Conservation (phyloP, 1,140 invertebrate species). For the Pseudobourletiella spinata region DNA sequence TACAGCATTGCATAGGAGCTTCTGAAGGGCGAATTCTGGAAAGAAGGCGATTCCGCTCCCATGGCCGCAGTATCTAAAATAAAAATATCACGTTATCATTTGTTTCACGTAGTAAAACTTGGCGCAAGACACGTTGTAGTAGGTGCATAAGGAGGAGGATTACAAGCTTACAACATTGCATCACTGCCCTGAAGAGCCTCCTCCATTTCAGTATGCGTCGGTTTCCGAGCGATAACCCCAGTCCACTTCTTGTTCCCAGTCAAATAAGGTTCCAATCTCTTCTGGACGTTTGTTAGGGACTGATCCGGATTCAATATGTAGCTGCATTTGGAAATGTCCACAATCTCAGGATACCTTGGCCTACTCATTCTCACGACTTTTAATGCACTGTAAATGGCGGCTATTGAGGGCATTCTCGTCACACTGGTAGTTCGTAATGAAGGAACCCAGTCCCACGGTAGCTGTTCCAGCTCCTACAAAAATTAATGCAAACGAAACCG, state of each 20-base stretch:
- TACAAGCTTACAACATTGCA: conserved; percentile 26
- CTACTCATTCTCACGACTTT: not conserved
- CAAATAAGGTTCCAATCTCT: conserved; percentile 28
- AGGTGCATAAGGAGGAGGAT: too few relatives aligned
- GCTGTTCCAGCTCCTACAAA: conserved; percentile 24
- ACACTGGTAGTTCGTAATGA: conserved; percentile 23
- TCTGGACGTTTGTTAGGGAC: conserved; percentile 21
- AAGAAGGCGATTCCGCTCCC: conserved; percentile 24
- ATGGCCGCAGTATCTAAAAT: conserved; percentile 32
- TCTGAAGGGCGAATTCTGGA: conserved; percentile 28
- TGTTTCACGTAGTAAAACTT: too few relatives aligned
- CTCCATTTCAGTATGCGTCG: conserved; percentile 13
- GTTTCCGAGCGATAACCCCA: conserved; percentile 16
- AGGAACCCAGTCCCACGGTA: conserved; percentile 30
- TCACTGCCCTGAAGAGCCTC: conserved; percentile 24
- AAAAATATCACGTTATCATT: not conserved
- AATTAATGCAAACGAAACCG: not conserved
- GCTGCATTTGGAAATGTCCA: conserved; percentile 14
- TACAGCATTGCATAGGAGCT: conserved; percentile 20
- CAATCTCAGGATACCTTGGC: not conserved
- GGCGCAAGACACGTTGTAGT: too few relatives aligned
- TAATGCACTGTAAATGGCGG: conserved; percentile 6
- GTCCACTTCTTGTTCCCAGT: conserved; percentile 15
- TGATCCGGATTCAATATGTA: conserved; percentile 33
- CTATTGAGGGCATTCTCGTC: conserved; percentile 29